Conservation (phyloP, 2,888 invertebrate genomes). For the Molanna angustata region DNA sequence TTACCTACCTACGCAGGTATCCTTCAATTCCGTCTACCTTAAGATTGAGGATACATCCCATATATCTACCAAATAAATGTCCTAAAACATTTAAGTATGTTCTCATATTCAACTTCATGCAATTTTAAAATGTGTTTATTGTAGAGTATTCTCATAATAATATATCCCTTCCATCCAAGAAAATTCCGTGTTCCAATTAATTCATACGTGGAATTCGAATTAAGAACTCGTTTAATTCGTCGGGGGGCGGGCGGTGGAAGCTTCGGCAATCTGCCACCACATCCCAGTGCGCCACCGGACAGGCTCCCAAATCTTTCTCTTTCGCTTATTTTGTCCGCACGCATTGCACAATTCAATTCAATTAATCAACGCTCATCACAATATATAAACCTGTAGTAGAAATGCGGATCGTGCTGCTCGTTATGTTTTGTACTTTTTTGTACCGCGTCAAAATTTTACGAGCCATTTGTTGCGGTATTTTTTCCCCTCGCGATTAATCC, state of each 20-base stretch:
- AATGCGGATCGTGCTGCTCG: too few species aligned
- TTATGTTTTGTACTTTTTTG: neutral
- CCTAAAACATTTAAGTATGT: too few species aligned
- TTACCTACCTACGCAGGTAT: too few species aligned
- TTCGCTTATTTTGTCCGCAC: neutral
- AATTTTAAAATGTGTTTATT: too few species aligned
- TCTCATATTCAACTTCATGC: too few species aligned
- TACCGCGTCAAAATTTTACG: neutral
- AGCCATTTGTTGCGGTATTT: neutral
- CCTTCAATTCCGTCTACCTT: too few species aligned
- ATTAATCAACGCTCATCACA: neutral
- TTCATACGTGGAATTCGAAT: constrained; percentile 20
- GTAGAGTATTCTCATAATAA: too few species aligned
- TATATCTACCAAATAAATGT: too few species aligned
- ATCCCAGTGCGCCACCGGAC: constrained; percentile 18
- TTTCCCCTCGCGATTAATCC: neutral
- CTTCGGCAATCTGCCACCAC: constrained; percentile 8
- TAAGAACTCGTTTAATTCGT: constrained; percentile 10
- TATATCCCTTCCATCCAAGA: neutral
- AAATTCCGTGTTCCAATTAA: constrained; percentile 6
- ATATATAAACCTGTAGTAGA: neutral
- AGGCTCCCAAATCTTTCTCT: constrained; percentile 15
- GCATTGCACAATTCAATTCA: neutral
- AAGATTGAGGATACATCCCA: too few species aligned
- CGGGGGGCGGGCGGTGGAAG: constrained; percentile 10